Conservation (phyloP, 2,888 invertebrate species). For the Toxonevra muliebris region DNA sequence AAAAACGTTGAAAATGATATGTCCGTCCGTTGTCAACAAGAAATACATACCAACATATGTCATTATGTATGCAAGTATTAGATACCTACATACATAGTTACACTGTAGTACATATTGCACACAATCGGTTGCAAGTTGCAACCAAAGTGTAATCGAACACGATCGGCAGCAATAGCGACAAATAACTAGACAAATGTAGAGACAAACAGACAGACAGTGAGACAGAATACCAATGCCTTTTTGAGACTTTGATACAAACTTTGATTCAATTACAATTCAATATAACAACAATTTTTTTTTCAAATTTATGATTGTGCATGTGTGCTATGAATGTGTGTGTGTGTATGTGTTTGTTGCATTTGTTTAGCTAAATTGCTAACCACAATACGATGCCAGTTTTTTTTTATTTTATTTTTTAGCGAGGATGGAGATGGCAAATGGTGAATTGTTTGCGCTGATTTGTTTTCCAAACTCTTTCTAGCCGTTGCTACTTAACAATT, state of each 20-base stretch:
- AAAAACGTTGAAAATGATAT: too few species aligned
- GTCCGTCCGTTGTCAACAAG: too few species aligned
- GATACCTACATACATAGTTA: neutral
- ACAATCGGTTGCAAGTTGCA: neutral
- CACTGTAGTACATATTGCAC: neutral
- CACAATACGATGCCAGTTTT: neutral
- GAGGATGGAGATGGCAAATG: neutral
- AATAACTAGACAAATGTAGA: neutral
- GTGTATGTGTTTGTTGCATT: neutral
- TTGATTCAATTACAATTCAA: conserved; percentile 7
- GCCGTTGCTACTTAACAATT: too few species aligned
- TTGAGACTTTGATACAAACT: too few species aligned
- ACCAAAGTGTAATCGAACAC: conserved; percentile 4
- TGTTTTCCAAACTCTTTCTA: neutral
- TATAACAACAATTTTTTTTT: neutral
- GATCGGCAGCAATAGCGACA: neutral
- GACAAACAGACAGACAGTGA: too few species aligned
- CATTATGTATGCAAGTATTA: neutral
- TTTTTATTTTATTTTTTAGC: neutral
- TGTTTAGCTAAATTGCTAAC: neutral
- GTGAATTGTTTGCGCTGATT: neutral
- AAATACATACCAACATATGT: too few species aligned
- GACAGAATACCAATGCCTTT: too few species aligned
- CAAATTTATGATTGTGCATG: neutral
- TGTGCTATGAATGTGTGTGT: neutral